Evolutionary conservation across 2,888 invertebrate species (phyloP).

Genomic region (Meteorus cinctellus): DNA sequence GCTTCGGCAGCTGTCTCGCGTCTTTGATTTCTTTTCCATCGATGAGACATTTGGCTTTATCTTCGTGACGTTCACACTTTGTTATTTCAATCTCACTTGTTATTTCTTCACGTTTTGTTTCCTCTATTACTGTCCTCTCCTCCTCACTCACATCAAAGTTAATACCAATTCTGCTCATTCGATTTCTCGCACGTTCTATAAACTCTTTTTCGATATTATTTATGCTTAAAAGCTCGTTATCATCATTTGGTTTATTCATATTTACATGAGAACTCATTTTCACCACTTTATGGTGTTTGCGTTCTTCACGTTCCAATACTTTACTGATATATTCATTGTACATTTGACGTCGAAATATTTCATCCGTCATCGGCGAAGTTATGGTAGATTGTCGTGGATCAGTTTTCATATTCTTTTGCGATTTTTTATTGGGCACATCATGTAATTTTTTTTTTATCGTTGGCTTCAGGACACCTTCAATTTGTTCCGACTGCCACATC

Average conservation of each 20-base stretch:
- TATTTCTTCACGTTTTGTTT: constrained; percentile 53
- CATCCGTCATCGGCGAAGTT: constrained; percentile 76
- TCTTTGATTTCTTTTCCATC: constrained; percentile 80
- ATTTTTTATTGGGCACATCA: constrained; percentile 5
- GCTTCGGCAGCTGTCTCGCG: constrained; percentile 81
- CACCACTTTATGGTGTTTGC: constrained; percentile 86
- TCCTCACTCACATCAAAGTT: constrained; percentile 76
- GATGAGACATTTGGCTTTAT: constrained; percentile 77
- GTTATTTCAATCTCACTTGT: constrained; percentile 70
- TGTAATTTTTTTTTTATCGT: constrained; percentile 39
- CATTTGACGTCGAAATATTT: constrained; percentile 86
- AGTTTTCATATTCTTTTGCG: neutral
- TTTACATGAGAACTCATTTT: constrained; percentile 80
- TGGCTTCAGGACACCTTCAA: neutral
- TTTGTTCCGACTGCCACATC: constrained; percentile 25
- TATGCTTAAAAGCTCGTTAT: constrained; percentile 48
- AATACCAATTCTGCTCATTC: constrained; percentile 82
- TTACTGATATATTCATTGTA: constrained; percentile 88
- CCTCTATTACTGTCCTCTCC: constrained; percentile 50
- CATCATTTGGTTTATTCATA: constrained; percentile 49
- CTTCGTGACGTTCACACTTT: constrained; percentile 47
- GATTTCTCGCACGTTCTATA: constrained; percentile 83
- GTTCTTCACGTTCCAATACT: constrained; percentile 84
- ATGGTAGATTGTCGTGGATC: constrained; percentile 49
- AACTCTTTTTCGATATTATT: constrained; percentile 84